Evolutionary conservation across 2,797 vertebrate species (phyloP), one percentile per base, ranked within the genome.

Genomic region (Lithobates pipiens): DNA sequence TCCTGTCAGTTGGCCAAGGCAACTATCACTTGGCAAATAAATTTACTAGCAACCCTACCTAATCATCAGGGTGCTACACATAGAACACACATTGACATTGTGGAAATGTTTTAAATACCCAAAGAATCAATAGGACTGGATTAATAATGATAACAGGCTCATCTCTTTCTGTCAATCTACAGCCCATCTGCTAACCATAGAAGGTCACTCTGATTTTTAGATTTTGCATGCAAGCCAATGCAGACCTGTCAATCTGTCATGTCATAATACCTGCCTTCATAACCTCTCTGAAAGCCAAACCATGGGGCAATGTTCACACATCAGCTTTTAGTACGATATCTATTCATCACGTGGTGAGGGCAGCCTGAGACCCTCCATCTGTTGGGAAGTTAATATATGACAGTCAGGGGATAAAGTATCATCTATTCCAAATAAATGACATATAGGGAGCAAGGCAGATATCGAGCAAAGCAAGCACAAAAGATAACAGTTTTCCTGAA

Each of bases 101-200:
- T 80, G 42, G 23, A 46, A 80, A 65, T 78, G 57, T 27, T 80
- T 75, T 68, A 79, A 85, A 79, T 74, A 54, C 69, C 54, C 18
- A 68, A 85, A 50, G 83, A 85, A 68, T 75, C 84, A 68, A 65
- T 50, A 61, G 76, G 27, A 1, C 32, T 67, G 70, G 84, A 85
- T 85, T 85, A 85, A 80, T 50, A 72, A 65, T 72, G 77, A 74
- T 75, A 85, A 85, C 77, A 68, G 46, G 77, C 77, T 85, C 77
- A 85, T 85, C 76, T 73, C 50, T 84, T 36, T 50, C 77, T 27
- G 77, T 54, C 70, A 80, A 68, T 21, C 44, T 44, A 32, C 68
- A 29, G 74, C 77, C 79, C 84, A 85, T 85, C 84, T 85, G 84
- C 84, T 80, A 80, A 80, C 57, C 84, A 70, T 75, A 69, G 84